These are phyloP conservation scores for Caenorhabditis becei DNA, from an alignment of 2,888 invertebrate genomes.

Conservation along the genomic window DNA sequence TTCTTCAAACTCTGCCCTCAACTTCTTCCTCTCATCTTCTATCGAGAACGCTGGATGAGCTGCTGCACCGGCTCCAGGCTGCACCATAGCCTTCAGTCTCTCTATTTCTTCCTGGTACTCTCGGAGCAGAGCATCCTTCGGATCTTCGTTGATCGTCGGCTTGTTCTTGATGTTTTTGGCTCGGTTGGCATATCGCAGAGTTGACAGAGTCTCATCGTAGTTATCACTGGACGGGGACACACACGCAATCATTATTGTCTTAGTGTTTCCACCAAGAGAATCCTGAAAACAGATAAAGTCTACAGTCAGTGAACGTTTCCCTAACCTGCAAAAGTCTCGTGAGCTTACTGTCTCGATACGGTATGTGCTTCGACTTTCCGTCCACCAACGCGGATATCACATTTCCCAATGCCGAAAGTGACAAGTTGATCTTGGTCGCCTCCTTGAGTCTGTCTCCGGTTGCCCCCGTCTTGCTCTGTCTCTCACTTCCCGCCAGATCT, in stretches of 20 bases:
- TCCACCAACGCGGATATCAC: conserved; percentile 98
- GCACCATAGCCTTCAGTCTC: conserved; percentile 85
- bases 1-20: conserved; percentile 85
- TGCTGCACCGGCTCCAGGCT: conserved; percentile 46
- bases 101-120: conserved; percentile 91
- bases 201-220: conserved; percentile 93
- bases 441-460: conserved; percentile 86
- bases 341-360: conserved; percentile 97
- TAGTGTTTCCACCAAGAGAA: conserved; percentile 97
- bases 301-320: neutral
- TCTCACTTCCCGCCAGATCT: conserved; percentile 91
- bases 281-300: conserved; percentile 86
- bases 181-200: conserved; percentile 89
- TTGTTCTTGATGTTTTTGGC: conserved; percentile 99
- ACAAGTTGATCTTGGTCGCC: conserved; percentile 97
- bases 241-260: conserved; percentile 99
- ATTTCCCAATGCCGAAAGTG: conserved; percentile 96
- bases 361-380: conserved; percentile 96
- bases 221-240: conserved; percentile 98
- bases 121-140: conserved; percentile 90
- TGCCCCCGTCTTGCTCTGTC: conserved; percentile 91
- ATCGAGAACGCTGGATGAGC: conserved; percentile 63
- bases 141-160: conserved; percentile 98
- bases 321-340: conserved; percentile 91
- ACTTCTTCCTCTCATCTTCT: conserved; percentile 83